Evolutionary conservation across 1,140 invertebrate genomes (phyloP), one percentile per base, ranked within the genome.

Genomic region (Holotrichia oblita): DNA sequence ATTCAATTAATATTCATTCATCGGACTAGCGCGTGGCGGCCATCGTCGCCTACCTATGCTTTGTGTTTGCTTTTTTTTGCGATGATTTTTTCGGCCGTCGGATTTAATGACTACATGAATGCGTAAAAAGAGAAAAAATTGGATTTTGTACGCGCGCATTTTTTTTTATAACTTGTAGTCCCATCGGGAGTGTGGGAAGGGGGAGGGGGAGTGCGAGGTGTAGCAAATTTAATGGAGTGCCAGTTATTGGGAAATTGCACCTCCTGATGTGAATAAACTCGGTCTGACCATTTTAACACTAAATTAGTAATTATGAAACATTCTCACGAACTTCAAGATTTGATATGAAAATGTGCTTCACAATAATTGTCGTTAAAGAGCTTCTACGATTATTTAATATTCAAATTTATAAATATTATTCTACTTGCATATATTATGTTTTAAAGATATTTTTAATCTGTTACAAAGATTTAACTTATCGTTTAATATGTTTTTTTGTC

Each of bases 1-100:
- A 64, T 64, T 64, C 61, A 64, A 64, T 64, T 64, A 64, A 64
- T 64, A 64, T 64, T 64, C 61, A 64, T 64, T 64, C 61, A 64
- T 64, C 17, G 61, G 61, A 64, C n/a, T 24, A 20, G 24, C 61
- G 24, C 17, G 61, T 17, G 3, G 20, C 61, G 61, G 17, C 17
- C 61, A 20, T 64, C n/a, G n/a, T n/a, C n/a, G n/a, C n/a, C n/a
- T n/a, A n/a, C n/a, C n/a, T n/a, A n/a, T n/a, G n/a, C n/a, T n/a
- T n/a, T n/a, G n/a, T n/a, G n/a, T n/a, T n/a, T n/a, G n/a, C n/a
- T n/a, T n/a, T n/a, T n/a, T n/a, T 20, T 22, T 20, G 17, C 17
- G 61, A 20, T 17, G 61, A 64, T 64, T 64, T 64, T 64, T 27
- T n/a, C 44, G 12, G n/a, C n/a, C 61, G 61, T 17, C 61, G 17